Conservation (phyloP, 2,797 vertebrate species). For the Pachyuromys duprasi region DNA sequence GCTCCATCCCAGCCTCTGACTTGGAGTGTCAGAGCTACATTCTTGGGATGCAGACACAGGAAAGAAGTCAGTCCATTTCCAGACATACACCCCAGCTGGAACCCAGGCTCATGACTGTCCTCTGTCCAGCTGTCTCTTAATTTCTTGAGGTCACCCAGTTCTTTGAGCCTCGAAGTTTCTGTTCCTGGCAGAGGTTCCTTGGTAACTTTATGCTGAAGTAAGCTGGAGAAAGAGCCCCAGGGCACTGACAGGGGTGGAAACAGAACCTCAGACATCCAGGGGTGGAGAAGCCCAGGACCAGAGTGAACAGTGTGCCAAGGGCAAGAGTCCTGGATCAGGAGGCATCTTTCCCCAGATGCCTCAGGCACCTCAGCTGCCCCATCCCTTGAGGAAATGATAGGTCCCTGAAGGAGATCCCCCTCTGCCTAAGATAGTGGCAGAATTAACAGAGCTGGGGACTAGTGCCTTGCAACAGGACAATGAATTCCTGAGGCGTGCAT, state of each 20-base stretch:
- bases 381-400: not conserved
- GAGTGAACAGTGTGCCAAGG: not conserved
- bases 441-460: not conserved
- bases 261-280: not conserved
- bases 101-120: not conserved
- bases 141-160: not conserved
- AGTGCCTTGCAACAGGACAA: accelerated
- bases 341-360: not conserved
- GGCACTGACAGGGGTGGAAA: accelerated
- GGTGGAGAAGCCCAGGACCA: accelerated
- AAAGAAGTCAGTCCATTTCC: not conserved
- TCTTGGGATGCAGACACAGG: not conserved
- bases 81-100: accelerated
- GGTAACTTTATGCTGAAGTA: accelerated
- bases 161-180: not conserved
- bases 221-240: not conserved
- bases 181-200: not conserved
- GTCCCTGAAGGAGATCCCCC: not conserved
- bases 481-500: accelerated
- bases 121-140: not conserved
- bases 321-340: not conserved
- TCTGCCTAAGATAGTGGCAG: not conserved
- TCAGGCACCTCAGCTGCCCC: not conserved
- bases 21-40: not conserved
- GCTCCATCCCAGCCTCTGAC: not conserved